Base-by-base conservation (phyloP, 2,888 invertebrate genomes). In the Cybosia mesomella region DNA sequence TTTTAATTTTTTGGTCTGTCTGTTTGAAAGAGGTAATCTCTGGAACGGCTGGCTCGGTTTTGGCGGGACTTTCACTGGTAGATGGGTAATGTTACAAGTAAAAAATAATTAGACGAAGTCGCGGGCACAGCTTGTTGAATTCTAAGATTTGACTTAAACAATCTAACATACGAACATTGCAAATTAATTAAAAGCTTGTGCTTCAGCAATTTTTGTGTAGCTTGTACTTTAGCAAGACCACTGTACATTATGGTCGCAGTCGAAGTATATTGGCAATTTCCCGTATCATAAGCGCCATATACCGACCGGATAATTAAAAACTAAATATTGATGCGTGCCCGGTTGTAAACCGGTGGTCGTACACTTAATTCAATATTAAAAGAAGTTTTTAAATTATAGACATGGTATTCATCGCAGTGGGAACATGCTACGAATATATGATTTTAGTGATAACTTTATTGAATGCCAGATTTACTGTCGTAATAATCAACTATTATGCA, bases 301-400 rank as follows among this genome's bases (percentile, higher is more conserved):
- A 79, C 73, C 68, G 74, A 72, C 76, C 77, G 79, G 76, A 66
- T 74, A 79, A 81, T 83, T 82, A 83, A 83, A 55, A 77, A 72
- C 72, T 64, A 72, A 74, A 69, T 79, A 77, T 76, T 72, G 75
- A 81, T 83, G 73, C 68, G 68, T 68, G 58, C 59, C 7, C 64
- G 70, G 58, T 66, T n/a, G 65, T 75, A 58, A 66, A 58, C 58
- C 75, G 73, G 76, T 76, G 60, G 68, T 28, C 70, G 72, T 69
- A 66, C 63, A 62, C 64, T 75, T 76, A 75, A 79, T 75, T 69
- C 67, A 71, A 60, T 71, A 66, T 66, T 66, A 39, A 36, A 58
- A 34, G 21, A 18, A 58, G 24, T 10, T 43, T 57, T 65, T 58
- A 15, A 13, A 62, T n/a, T 62, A 62, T 39, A 59, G 18, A 39